Conservation (phyloP, 2,113 vertebrate species). For the Dromas ardeola region DNA sequence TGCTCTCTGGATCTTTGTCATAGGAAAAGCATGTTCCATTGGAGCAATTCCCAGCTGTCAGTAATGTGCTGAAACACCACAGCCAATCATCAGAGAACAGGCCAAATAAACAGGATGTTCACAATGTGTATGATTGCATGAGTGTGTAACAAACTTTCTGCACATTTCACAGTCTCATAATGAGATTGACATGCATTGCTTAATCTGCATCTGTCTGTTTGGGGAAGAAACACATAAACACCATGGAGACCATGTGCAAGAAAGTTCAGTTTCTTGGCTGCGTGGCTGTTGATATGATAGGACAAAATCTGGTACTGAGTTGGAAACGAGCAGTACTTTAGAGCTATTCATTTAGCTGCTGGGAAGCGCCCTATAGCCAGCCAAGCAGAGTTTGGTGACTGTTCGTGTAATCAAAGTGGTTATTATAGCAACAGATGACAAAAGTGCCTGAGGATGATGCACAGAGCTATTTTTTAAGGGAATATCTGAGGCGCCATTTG, state of each 20-base stretch:
- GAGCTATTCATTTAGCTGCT: slow-evolving; percentile 51
- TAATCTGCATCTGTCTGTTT: slow-evolving; percentile 75
- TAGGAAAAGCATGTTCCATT: slow-evolving; percentile 93
- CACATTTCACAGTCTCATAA: slow-evolving; percentile 76
- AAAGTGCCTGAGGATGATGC: slow-evolving; percentile 22
- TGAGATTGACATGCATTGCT: slow-evolving; percentile 76
- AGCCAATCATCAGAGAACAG: slow-evolving; percentile 79
- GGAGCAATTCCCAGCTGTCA: slow-evolving; percentile 91
- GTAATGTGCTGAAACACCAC: slow-evolving; percentile 82
- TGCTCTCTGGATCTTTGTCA: slow-evolving; percentile 87
- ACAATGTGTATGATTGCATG: slow-evolving; percentile 80
- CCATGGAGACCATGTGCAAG: slow-evolving; percentile 64
- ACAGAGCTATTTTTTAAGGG: slow-evolving; percentile 17
- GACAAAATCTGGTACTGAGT: slow-evolving; percentile 52
- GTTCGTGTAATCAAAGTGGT: background rate
- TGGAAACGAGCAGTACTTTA: slow-evolving; percentile 5
- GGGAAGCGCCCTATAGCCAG: slow-evolving; percentile 37
- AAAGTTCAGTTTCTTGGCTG: slow-evolving; percentile 21
- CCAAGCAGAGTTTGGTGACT: slow-evolving; percentile 31
- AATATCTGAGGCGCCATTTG: slow-evolving; percentile 13
- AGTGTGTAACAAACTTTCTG: slow-evolving; percentile 81
- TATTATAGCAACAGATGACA: slow-evolving; percentile 58
- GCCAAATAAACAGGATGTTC: slow-evolving; percentile 92
- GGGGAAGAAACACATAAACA: slow-evolving; percentile 68
- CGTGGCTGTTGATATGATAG: slow-evolving; percentile 24